These are phyloP conservation scores for Helleia helle DNA, from an alignment of 2,888 invertebrate genomes.

Conservation along the genomic window DNA sequence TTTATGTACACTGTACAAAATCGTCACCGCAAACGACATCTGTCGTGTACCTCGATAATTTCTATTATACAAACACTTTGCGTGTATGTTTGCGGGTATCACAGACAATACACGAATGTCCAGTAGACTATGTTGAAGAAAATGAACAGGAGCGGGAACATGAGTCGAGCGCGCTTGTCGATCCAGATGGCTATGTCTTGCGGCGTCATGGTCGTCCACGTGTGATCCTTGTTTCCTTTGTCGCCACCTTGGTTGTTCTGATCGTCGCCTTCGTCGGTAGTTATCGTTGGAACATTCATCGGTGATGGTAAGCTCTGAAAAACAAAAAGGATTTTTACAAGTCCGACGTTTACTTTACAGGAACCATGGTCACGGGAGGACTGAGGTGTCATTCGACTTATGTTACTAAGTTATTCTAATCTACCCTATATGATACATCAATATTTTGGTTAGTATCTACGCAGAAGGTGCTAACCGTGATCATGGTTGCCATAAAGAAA, in stretches of 20 bases:
- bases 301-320: too few relatives aligned
- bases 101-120: constrained; percentile 80
- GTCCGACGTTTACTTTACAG: too few relatives aligned
- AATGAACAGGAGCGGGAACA: constrained; percentile 85
- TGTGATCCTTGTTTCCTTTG: constrained; percentile 59
- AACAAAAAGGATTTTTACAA: too few relatives aligned
- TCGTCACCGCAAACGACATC: neutral
- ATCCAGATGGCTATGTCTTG: constrained; percentile 93
- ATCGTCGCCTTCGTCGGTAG: constrained; percentile 79
- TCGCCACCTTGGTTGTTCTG: too few relatives aligned
- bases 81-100: constrained; percentile 21
- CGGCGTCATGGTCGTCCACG: constrained; percentile 89
- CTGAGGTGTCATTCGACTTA: too few relatives aligned
- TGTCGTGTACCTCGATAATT: neutral
- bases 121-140: constrained; percentile 87
- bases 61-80: neutral
- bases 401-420: too few relatives aligned
- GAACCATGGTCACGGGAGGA: too few relatives aligned
- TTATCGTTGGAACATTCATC: constrained; percentile 80
- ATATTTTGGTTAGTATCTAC: too few relatives aligned
- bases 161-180: constrained; percentile 83
- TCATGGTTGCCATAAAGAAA: too few relatives aligned
- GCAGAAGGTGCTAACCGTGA: too few relatives aligned
- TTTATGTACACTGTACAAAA: constrained; percentile 8
- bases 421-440: too few relatives aligned